Conservation (phyloP, 2,888 invertebrate species). For the Rhagonycha fulva region DNA sequence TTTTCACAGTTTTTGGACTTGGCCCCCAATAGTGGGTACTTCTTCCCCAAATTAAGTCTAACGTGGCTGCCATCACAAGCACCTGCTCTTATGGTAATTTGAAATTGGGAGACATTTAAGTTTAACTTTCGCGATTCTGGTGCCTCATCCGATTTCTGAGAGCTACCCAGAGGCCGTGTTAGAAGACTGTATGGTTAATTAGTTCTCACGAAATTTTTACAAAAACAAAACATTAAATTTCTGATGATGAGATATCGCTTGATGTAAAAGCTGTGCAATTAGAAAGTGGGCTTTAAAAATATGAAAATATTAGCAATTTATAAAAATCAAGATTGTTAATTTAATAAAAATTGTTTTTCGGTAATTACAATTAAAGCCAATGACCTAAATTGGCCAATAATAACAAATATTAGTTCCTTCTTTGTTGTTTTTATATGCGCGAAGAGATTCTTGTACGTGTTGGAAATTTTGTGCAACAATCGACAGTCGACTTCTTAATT, state of each 20-base stretch:
- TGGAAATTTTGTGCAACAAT: slow-evolving; percentile 1
- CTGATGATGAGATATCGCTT: neutral
- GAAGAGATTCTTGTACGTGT: slow-evolving; percentile 7
- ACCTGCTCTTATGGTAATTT: neutral
- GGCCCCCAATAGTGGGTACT: too few relatives aligned
- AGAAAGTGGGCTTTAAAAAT: neutral
- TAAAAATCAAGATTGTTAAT: neutral
- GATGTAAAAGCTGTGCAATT: neutral
- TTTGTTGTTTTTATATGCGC: neutral
- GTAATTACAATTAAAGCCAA: neutral
- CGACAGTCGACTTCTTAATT: neutral
- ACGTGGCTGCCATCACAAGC: too few relatives aligned
- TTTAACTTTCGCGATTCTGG: neutral
- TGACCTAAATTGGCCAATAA: slow-evolving; percentile 2
- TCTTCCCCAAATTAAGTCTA: too few relatives aligned
- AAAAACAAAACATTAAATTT: neutral
- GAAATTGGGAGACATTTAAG: neutral
- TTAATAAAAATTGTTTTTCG: neutral
- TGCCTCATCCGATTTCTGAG: neutral
- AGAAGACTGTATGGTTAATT: neutral
- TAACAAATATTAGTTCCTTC: neutral
- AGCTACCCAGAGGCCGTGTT: neutral
- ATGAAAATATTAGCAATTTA: neutral
- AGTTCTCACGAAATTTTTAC: neutral
- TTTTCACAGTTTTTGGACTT: too few relatives aligned